Conservation (phyloP, 2,888 invertebrate species). For the Tipula helvola region DNA sequence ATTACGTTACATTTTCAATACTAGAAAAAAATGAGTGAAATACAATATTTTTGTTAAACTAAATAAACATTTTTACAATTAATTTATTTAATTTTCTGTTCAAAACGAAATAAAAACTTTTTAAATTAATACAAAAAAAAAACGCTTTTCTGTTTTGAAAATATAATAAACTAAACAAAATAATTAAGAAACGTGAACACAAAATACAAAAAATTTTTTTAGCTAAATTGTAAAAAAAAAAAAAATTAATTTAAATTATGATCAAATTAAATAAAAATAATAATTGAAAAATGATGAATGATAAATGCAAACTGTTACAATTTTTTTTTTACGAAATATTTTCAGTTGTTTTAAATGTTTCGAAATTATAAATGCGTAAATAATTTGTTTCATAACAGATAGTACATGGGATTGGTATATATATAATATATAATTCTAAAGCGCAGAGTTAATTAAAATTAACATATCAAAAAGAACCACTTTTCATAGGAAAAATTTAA, state of each 20-base stretch:
- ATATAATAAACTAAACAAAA: neutral
- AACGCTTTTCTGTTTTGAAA: constrained; percentile 8
- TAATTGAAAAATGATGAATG: neutral
- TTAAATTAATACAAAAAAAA: neutral
- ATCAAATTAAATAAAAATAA: neutral
- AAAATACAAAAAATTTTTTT: constrained; percentile 9
- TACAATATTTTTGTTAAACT: neutral
- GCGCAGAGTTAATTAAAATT: neutral
- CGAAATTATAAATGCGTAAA: neutral
- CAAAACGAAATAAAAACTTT: constrained; percentile 5
- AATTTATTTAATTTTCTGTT: neutral
- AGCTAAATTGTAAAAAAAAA: constrained; percentile 10
- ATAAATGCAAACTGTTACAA: constrained; percentile 8
- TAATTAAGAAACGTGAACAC: constrained; percentile 5
- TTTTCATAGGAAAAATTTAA: neutral
- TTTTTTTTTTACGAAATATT: neutral
- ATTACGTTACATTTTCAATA: neutral
- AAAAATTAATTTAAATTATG: constrained; percentile 6
- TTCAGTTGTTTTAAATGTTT: neutral
- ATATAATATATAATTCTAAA: neutral
- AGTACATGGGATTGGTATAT: neutral
- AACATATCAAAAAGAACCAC: neutral
- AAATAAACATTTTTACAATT: neutral
- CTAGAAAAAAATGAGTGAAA: neutral
- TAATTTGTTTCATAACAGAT: neutral